Conservation (phyloP, 2,113 vertebrate species). For the Forbesichthys papilliferus region DNA sequence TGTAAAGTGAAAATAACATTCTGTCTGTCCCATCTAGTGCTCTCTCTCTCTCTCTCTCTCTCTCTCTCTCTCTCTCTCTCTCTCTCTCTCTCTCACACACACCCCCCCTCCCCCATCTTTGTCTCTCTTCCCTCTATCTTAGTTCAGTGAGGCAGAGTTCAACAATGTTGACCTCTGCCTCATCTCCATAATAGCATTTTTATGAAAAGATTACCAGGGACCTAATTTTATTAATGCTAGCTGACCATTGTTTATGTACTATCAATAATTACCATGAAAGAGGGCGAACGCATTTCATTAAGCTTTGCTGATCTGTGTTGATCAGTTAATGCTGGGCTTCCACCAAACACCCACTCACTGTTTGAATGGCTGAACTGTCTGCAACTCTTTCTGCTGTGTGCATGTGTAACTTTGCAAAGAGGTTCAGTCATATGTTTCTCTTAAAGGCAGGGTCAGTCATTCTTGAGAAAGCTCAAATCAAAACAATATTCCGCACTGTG, state of each 20-base stretch:
- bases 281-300: constrained; percentile 23
- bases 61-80: constrained; percentile 23
- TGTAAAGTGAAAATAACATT: constrained; percentile 39
- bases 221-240: constrained; percentile 60
- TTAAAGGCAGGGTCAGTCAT: constrained; percentile 2
- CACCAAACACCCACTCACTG: constrained; percentile 45
- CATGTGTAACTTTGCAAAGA: constrained; percentile 28
- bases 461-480: too few relatives aligned
- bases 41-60: too few relatives aligned
- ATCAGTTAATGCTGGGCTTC: constrained; percentile 56
- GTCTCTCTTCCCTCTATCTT: constrained; percentile 1
- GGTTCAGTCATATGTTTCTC: neutral
- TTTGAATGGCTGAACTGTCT: constrained; percentile 32
- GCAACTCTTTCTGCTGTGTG: constrained; percentile 27
- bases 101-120: too few relatives aligned
- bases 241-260: constrained; percentile 50
- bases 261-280: constrained; percentile 54
- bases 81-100: constrained; percentile 14
- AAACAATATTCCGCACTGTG: too few relatives aligned
- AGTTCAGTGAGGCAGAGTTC: constrained; percentile 14
- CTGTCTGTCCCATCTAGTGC: constrained; percentile 25
- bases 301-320: constrained; percentile 29
- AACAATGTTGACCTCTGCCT: constrained; percentile 25
- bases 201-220: constrained; percentile 52
- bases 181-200: constrained; percentile 55